Evolutionary conservation across 2,113 vertebrate genomes (phyloP).

Genomic region (Phaethon lepturus): DNA sequence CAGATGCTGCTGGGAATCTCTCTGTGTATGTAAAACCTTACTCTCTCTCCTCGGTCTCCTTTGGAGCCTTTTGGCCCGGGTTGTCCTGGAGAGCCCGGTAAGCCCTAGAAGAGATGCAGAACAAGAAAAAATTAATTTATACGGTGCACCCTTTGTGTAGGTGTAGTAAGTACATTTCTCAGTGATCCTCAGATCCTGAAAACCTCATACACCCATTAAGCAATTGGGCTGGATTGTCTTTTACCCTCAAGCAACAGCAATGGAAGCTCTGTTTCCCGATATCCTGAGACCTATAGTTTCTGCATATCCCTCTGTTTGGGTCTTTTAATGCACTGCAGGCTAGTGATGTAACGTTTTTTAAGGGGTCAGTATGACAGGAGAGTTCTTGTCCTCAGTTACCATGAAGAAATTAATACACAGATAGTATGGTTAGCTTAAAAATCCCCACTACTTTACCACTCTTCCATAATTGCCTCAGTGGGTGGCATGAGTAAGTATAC

Average conservation of each 20-base stretch:
- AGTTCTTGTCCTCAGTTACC: slow-evolving; percentile 26
- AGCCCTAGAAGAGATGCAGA: slow-evolving; percentile 69
- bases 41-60: slow-evolving; percentile 82
- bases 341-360: not conserved
- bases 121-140: not conserved
- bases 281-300: not conserved
- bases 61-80: slow-evolving; percentile 76
- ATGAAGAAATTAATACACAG: slow-evolving; percentile 2
- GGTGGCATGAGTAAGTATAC: slow-evolving; percentile 41
- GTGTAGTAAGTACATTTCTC: not conserved
- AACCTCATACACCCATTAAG: not conserved
- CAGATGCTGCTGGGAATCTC: not conserved
- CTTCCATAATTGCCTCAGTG: slow-evolving; percentile 44
- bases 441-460: not conserved
- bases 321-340: not conserved
- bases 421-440: not conserved
- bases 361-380: not conserved
- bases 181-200: not conserved
- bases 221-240: not conserved
- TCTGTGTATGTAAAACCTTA: slow-evolving; percentile 55
- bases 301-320: not conserved
- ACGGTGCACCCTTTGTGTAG: not conserved
- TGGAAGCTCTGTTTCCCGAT: not conserved
- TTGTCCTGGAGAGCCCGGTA: slow-evolving; percentile 75
- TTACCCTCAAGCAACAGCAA: not conserved